These are phyloP conservation scores for Acrocephalus arundinaceus DNA, from an alignment of 2,113 vertebrate genomes.

Conservation along the genomic window DNA sequence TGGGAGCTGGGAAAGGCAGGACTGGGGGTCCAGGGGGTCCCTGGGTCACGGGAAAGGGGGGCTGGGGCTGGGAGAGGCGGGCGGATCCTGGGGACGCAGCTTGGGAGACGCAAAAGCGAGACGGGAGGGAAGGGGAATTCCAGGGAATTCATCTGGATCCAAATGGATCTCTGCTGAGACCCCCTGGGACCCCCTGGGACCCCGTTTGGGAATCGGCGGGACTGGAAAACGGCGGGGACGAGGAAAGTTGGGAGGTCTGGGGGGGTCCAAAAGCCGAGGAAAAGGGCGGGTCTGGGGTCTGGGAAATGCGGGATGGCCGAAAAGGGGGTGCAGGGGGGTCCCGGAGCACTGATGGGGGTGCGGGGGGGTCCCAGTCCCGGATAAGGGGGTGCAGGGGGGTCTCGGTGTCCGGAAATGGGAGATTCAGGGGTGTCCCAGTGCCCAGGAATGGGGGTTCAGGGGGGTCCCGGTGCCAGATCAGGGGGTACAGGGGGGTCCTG, in stretches of 20 bases:
- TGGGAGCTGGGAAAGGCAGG: too few species aligned
- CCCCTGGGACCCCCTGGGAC: too few species aligned
- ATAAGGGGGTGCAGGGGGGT: neutral
- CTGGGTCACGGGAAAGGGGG: too few species aligned
- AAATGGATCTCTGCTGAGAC: fast-evolving
- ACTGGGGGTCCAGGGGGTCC: too few species aligned
- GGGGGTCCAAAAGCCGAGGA: neutral
- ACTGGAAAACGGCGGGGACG: too few species aligned
- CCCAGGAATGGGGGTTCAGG: too few species aligned
- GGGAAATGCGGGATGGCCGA: fast-evolving
- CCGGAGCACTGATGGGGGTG: neutral
- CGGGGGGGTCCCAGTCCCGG: neutral
- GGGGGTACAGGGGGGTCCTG: too few species aligned
- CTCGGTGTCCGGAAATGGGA: too few species aligned
- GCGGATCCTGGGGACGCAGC: too few species aligned
- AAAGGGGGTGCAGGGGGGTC: neutral
- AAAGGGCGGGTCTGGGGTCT: neutral
- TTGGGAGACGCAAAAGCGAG: neutral
- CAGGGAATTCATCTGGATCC: neutral
- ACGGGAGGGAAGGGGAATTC: neutral
- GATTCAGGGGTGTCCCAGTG: too few species aligned
- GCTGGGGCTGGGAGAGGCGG: too few species aligned
- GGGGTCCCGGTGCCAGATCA: neutral
- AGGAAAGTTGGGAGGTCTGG: neutral
- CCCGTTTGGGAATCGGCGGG: too few species aligned